Percentiles rank a stretch among this genome's conserved stretches.
These are phyloP conservation scores for Percopsis omiscomaycus DNA, from an alignment of 2,797 vertebrate species.

Conservation along the genomic window DNA sequence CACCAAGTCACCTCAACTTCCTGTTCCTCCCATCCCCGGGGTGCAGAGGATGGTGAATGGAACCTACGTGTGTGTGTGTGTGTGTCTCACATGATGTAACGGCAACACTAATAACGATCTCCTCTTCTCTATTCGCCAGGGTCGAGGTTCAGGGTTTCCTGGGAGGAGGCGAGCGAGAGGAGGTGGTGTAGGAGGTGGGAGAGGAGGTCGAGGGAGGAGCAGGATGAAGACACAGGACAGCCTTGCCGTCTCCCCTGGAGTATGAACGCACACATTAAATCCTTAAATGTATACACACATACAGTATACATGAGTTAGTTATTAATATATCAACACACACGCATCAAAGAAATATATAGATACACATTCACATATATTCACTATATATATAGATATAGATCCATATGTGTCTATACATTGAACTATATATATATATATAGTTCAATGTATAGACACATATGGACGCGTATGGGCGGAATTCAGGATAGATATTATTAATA, in stretches of 20 bases:
- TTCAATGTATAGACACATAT: no score
- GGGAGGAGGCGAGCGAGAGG: slow-evolving; percentile 90
- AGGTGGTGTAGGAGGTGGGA: slow-evolving; percentile 86
- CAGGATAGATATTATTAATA: no score
- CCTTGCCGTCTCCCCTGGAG: slow-evolving; percentile 83
- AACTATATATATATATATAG: no score
- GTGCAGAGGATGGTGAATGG: no score
- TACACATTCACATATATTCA: no score
- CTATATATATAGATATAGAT: no score
- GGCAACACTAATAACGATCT: neutral
- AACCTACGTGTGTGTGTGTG: neutral
- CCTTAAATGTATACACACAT: slow-evolving; percentile 2
- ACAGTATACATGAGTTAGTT: neutral
- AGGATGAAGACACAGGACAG: slow-evolving; percentile 85
- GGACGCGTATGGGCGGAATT: no score
- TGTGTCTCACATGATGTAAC: neutral
- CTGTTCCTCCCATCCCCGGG: no score
- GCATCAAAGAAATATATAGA: neutral
- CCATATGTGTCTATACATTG: no score
- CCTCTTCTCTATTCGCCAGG: slow-evolving; percentile 66
- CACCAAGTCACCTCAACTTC: no score
- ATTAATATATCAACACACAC: neutral
- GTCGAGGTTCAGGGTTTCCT: slow-evolving; percentile 93
- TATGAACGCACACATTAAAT: slow-evolving; percentile 60
- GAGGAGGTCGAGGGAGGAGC: slow-evolving; percentile 92